Conservation (phyloP, 1,140 invertebrate species). For the Cotesia typhae region DNA sequence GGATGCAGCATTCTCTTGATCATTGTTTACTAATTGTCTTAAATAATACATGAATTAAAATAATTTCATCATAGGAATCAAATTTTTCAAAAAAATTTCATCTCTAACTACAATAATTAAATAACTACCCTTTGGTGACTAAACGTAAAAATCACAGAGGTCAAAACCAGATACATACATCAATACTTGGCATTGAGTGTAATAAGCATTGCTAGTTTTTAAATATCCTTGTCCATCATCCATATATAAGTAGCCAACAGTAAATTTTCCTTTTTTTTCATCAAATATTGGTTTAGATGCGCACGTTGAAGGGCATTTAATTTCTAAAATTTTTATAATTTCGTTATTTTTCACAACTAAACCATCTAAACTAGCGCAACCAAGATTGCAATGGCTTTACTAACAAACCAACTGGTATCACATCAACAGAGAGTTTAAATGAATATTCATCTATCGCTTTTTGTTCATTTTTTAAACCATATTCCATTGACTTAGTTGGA, state of each 20-base stretch:
- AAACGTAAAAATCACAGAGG: slow-evolving; percentile 4
- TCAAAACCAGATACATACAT: slow-evolving; percentile 14
- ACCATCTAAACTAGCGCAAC: slow-evolving; percentile 42
- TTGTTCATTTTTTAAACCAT: slow-evolving; percentile 35
- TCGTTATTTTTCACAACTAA: slow-evolving; percentile 38
- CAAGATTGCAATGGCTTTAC: slow-evolving; percentile 38
- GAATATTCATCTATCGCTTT: slow-evolving; percentile 24
- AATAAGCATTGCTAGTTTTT: slow-evolving; percentile 5
- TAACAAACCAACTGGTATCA: slow-evolving; percentile 37
- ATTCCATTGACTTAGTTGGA: slow-evolving; percentile 13
- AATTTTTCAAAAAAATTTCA: background rate
- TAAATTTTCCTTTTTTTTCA: background rate
- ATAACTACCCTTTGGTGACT: background rate
- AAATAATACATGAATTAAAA: too few species aligned
- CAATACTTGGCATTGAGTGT: slow-evolving; percentile 19
- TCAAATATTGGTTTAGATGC: slow-evolving; percentile 28
- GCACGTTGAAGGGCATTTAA: slow-evolving; percentile 42
- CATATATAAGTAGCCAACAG: background rate
- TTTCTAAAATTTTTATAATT: slow-evolving; percentile 41
- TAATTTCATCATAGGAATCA: background rate
- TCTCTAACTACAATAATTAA: slow-evolving; percentile 1
- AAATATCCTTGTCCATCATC: background rate
- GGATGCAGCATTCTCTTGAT: too few species aligned
- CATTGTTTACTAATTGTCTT: too few species aligned
- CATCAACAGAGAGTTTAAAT: slow-evolving; percentile 12